Percentiles rank a stretch among this genome's conserved stretches.
phyloP scores from a whole-genome alignment of 2,113 vertebrate species.

The Saguinus midas region DNA sequence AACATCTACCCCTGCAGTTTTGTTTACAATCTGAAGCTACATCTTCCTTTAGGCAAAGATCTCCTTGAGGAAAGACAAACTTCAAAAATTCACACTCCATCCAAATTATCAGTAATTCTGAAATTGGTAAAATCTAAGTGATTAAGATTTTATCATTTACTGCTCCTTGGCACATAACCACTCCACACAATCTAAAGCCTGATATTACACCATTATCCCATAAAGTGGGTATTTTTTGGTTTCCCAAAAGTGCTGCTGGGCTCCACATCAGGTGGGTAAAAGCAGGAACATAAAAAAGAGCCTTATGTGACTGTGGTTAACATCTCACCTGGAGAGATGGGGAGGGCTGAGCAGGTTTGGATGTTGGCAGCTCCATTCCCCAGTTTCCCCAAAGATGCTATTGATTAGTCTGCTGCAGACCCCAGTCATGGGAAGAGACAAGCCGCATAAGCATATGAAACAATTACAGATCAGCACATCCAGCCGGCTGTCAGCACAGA shows the following conservation, averaged over 20 bases:
- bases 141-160: slow-evolving; percentile 50
- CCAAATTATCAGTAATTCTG: neutral
- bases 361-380: neutral
- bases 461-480: slow-evolving; percentile 44
- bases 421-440: neutral
- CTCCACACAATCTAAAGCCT: neutral
- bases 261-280: neutral
- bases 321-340: neutral
- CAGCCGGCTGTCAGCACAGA: neutral
- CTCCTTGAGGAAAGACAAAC: slow-evolving; percentile 3
- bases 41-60: neutral
- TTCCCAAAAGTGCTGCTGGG: neutral
- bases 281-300: neutral
- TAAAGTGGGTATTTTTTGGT: neutral
- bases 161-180: neutral
- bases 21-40: neutral
- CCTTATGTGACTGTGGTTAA: neutral
- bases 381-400: neutral
- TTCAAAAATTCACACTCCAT: neutral
- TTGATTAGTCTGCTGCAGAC: neutral
- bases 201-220: neutral
- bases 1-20: neutral
- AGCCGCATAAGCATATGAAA: neutral
- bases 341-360: neutral
- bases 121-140: slow-evolving; percentile 13